These are phyloP conservation scores for Bicyclus anynana DNA, from an alignment of 1,140 invertebrate genomes.

Conservation along the genomic window DNA sequence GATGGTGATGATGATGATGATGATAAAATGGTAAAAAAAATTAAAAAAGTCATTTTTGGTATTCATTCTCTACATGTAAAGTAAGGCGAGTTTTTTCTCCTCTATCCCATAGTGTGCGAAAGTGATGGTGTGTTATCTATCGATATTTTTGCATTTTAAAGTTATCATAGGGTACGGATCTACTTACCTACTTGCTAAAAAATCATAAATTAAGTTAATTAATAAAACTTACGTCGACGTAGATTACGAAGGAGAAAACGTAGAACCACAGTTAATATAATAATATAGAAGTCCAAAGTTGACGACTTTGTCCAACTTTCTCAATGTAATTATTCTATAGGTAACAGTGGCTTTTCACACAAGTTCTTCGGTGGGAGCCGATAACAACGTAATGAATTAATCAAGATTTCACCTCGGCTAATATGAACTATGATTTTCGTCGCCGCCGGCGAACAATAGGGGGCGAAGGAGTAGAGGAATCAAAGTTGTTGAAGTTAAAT, in stretches of 20 bases:
- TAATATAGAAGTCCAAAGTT: slow-evolving; percentile 15
- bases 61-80: too few species aligned
- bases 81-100: too few species aligned
- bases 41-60: too few species aligned
- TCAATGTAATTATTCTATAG: slow-evolving; percentile 20
- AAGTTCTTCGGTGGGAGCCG: slow-evolving; percentile 48
- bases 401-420: slow-evolving; percentile 72
- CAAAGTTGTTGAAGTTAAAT: slow-evolving; percentile 71
- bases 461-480: slow-evolving; percentile 55
- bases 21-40: too few species aligned
- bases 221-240: too few species aligned
- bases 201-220: too few species aligned
- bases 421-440: slow-evolving; percentile 67
- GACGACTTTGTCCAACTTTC: slow-evolving; percentile 18
- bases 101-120: too few species aligned
- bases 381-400: slow-evolving; percentile 72
- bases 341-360: slow-evolving; percentile 48
- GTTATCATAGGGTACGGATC: too few species aligned
- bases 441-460: slow-evolving; percentile 57
- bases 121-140: too few species aligned
- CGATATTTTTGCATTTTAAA: too few species aligned
- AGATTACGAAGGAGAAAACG: background rate
- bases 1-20: too few species aligned
- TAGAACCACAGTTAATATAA: slow-evolving; percentile 6
- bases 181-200: too few species aligned